Evolutionary conservation across 2,113 vertebrate genomes (phyloP).

Genomic region (Apodemus speciosus): DNA sequence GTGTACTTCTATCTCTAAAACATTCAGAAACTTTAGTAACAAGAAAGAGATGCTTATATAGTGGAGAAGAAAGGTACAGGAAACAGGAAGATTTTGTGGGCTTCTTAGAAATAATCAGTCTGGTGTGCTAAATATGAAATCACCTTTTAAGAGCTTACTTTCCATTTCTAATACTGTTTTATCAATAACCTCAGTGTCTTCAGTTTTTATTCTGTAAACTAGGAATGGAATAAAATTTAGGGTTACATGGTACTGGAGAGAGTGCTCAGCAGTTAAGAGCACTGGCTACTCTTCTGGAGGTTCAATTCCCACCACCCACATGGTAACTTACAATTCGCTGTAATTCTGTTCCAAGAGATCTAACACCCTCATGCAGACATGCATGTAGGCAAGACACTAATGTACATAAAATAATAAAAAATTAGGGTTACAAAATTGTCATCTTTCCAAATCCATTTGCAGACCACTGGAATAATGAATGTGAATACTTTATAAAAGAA

Average conservation of each 20-base stretch:
- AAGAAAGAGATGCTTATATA: background rate
- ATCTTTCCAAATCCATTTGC: background rate
- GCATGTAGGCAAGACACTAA: background rate
- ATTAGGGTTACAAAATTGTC: background rate
- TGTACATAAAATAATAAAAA: background rate
- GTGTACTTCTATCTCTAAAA: background rate
- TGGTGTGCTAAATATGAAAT: background rate
- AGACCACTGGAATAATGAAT: background rate
- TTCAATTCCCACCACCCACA: background rate
- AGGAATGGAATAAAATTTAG: background rate
- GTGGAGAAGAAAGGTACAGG: background rate
- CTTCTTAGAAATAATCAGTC: background rate
- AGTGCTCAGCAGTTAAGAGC: background rate
- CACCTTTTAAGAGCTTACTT: background rate
- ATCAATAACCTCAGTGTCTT: background rate
- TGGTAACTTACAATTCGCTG: background rate
- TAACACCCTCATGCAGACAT: background rate
- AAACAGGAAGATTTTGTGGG: background rate
- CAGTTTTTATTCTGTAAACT: constrained; percentile 22
- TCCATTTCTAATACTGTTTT: background rate
- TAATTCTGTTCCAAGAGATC: background rate
- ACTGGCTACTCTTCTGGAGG: background rate
- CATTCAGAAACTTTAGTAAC: constrained; percentile 8
- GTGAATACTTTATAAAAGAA: background rate
- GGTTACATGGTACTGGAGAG: background rate